Base-by-base conservation (phyloP, 2,113 vertebrate genomes). In the Mohoua ochrocephala region DNA sequence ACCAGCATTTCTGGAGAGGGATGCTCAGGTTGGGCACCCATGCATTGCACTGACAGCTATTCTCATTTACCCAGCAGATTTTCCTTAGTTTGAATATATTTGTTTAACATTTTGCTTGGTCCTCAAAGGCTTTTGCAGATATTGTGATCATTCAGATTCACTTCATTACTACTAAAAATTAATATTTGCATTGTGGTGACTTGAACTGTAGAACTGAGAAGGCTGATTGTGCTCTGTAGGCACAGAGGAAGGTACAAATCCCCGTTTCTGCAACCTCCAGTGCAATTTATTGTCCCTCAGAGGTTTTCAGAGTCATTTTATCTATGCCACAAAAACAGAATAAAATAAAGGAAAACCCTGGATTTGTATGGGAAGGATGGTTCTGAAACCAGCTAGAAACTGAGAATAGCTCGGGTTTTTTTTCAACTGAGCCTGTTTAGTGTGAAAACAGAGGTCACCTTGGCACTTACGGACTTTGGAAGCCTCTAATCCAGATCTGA, bases 81-180 rank as follows among this genome's bases (percentile, higher is more conserved):
- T 89, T 44, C 52, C 41, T 75, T 56, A 39, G 76, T 84, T 94
- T 87, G 31, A 61, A 49, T 80, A 16, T 53, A 65, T 81, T 80
- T 95, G 49, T 94, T 93, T 84, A 86, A 91, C 37, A 20, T 95
- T 90, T 88, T 59, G 4, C 63, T 71, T 65, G 82, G 45, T 88
- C 63, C 63, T 93, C 5, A 5, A 61, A 91, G 79, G 75, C 71
- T 83, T 90, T 80, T 83, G 42, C 67, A 74, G 91, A 12, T 57
- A 57, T 0, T 0, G 0, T 53, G 79, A 50, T 93, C 57, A 39
- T 94, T 88, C 47, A 54, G 54, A 45, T 61, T 70, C 64, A 54
- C 59, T 80, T 84, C 35, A 20, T 90, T 83, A 50, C 75, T 91
- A 14, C 59, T 47, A 8, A 88, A 90, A 94, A 68, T 71, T 64